A percentile compares a stretch with the other conserved stretches of the same genome.
Evolutionary conservation across 2,797 vertebrate species (phyloP).

Genomic region (Brachyalestes nurse): DNA sequence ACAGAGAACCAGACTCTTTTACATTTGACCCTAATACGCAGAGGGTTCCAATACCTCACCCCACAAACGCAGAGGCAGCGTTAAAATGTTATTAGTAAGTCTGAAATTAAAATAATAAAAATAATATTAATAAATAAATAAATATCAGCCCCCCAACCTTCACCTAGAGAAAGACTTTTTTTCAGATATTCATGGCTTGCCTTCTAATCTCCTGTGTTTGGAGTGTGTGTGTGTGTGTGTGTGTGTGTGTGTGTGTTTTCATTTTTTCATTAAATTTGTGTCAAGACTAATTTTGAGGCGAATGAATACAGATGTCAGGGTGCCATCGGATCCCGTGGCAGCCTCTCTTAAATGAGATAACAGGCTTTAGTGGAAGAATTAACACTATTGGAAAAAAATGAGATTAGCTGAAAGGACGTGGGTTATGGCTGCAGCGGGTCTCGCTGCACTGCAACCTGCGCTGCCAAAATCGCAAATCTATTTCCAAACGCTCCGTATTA

Average conservation of each 20-base stretch:
- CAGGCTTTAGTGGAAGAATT: slow-evolving; percentile 83
- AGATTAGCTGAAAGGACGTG: slow-evolving; percentile 60
- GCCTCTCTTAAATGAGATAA: slow-evolving; percentile 80
- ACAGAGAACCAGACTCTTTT: slow-evolving; percentile 22
- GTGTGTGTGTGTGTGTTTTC: slow-evolving; percentile 53
- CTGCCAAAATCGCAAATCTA: slow-evolving; percentile 81
- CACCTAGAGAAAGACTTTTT: slow-evolving; percentile 33
- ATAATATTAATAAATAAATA: slow-evolving; percentile 61
- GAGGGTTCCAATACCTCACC: slow-evolving; percentile 36
- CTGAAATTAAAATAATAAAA: slow-evolving; percentile 65
- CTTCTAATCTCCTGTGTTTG: slow-evolving; percentile 73
- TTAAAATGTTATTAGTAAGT: slow-evolving; percentile 46
- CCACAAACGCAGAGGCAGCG: slow-evolving; percentile 44
- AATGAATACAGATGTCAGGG: slow-evolving; percentile 83
- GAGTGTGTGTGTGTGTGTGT: slow-evolving; percentile 53
- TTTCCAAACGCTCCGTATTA: slow-evolving; percentile 79
- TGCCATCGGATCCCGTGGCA: slow-evolving; percentile 78
- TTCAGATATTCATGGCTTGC: slow-evolving; percentile 66
- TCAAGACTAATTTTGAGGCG: slow-evolving; percentile 78
- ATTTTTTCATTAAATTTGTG: slow-evolving; percentile 77
- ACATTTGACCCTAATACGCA: slow-evolving; percentile 54
- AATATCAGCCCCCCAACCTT: not conserved
- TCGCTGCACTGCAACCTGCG: slow-evolving; percentile 61
- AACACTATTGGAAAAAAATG: slow-evolving; percentile 69
- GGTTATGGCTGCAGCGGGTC: slow-evolving; percentile 47